These are phyloP conservation scores for Cosmia pyralina DNA, from an alignment of 2,888 invertebrate genomes.

Conservation along the genomic window DNA sequence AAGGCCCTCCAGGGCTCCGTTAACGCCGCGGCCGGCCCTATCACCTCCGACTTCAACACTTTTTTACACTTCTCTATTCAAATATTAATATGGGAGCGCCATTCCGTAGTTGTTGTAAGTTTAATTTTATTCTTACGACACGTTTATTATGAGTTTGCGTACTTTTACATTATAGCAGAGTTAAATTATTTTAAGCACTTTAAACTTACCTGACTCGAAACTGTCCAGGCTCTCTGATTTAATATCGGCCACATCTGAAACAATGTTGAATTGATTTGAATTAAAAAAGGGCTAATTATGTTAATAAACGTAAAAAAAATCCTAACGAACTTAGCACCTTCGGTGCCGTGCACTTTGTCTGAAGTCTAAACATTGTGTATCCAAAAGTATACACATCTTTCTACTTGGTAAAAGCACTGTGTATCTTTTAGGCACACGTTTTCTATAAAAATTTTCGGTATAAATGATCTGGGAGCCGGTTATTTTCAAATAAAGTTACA, in stretches of 20 bases:
- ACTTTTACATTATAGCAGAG: conserved; percentile 42
- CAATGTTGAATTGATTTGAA: conserved; percentile 54
- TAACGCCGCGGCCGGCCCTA: conserved; percentile 84
- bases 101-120: conserved; percentile 71
- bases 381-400: too few relatives aligned
- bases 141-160: conserved; percentile 61
- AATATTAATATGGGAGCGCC: conserved; percentile 83
- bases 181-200: conserved; percentile 30
- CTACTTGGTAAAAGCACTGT: too few relatives aligned
- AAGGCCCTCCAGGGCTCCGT: conserved; percentile 89
- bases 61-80: conserved; percentile 86
- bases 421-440: too few relatives aligned
- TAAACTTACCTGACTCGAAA: conserved; percentile 85
- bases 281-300: background rate
- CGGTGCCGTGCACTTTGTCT: too few relatives aligned
- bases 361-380: too few relatives aligned
- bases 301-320: background rate
- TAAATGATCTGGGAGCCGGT: too few relatives aligned
- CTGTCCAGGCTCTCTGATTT: conserved; percentile 89
- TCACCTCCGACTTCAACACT: conserved; percentile 83
- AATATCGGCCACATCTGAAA: conserved; percentile 85
- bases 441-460: too few relatives aligned
- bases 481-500: too few relatives aligned
- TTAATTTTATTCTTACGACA: conserved; percentile 73
- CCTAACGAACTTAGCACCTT: background rate